phyloP scores from a whole-genome alignment of 2,888 invertebrate species.

The Alloplasta piceator region DNA sequence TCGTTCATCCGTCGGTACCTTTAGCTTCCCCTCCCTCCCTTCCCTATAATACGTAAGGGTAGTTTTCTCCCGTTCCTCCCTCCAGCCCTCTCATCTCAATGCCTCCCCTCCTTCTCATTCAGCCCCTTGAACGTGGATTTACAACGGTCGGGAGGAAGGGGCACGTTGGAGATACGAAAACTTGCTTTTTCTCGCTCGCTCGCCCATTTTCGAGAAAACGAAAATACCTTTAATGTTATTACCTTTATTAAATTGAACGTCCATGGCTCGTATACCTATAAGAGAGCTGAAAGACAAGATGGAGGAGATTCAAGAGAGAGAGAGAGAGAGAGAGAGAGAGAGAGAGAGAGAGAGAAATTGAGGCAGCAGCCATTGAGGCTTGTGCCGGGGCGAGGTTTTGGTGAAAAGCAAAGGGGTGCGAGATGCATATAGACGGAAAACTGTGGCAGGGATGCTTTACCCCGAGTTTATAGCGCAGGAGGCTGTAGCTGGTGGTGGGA shows the following conservation, averaged over 20 bases:
- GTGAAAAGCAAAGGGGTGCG: slow-evolving; percentile 15
- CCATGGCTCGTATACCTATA: slow-evolving; percentile 51
- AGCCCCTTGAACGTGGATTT: slow-evolving; percentile 54
- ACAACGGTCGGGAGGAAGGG: slow-evolving; percentile 52
- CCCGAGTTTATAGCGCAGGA: slow-evolving; percentile 42
- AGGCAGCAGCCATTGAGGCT: slow-evolving; percentile 39
- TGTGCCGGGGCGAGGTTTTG: slow-evolving; percentile 53
- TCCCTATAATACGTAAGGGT: slow-evolving; percentile 45
- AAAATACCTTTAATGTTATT: slow-evolving; percentile 82
- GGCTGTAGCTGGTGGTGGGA: slow-evolving; percentile 27
- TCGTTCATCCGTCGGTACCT: slow-evolving; percentile 72
- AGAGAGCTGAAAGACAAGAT: slow-evolving; percentile 18
- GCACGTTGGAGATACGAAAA: slow-evolving; percentile 35
- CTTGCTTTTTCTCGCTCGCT: slow-evolving; percentile 68
- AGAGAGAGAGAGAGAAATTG: too few species aligned
- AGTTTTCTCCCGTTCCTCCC: slow-evolving; percentile 35
- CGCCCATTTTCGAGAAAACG: slow-evolving; percentile 73
- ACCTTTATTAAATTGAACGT: slow-evolving; percentile 82
- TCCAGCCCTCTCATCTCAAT: neutral
- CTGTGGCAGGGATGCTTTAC: slow-evolving; percentile 29
- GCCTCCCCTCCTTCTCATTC: slow-evolving; percentile 32
- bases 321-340: slow-evolving; percentile 31
- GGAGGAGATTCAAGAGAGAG: neutral
- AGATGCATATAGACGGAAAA: neutral
- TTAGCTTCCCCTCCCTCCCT: slow-evolving; percentile 59